phyloP scores from a whole-genome alignment of 2,888 invertebrate genomes.

The Rhagonycha lutea region DNA sequence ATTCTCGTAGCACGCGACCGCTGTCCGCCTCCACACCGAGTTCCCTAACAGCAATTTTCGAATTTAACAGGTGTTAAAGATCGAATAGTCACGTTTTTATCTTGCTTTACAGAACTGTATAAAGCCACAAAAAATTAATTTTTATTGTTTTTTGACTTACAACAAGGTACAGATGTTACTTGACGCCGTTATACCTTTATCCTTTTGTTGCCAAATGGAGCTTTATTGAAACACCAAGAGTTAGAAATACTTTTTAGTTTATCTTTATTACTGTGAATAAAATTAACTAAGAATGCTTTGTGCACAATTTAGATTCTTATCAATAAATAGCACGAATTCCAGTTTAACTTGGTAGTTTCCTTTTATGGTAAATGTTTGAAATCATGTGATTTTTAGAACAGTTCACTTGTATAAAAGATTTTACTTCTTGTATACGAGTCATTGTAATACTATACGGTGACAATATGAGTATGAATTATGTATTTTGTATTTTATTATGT shows the following conservation, averaged over 20 bases:
- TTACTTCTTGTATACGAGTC: conserved; percentile 17
- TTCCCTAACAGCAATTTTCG: conserved; percentile 21
- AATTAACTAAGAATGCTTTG: conserved; percentile 47
- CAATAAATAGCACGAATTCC: conserved; percentile 49
- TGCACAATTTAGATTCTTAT: conserved; percentile 48
- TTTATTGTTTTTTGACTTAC: background rate
- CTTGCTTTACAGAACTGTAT: background rate
- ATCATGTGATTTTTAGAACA: conserved; percentile 13
- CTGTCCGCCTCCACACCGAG: conserved; percentile 45
- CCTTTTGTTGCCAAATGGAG: conserved; percentile 13
- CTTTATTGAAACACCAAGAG: conserved; percentile 15
- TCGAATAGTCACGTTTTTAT: conserved; percentile 16
- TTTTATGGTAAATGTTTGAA: conserved; percentile 44
- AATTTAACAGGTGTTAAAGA: conserved; percentile 39
- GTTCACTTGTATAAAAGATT: conserved; percentile 9
- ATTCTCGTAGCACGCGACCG: conserved; percentile 48
- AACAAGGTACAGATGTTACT: background rate
- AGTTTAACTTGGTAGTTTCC: conserved; percentile 40
- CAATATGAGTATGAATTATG: conserved; percentile 31
- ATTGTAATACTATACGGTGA: conserved; percentile 30
- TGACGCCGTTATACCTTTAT: background rate
- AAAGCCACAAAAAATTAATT: background rate
- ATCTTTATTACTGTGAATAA: conserved; percentile 43
- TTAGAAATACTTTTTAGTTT: conserved; percentile 19
- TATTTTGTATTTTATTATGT: conserved; percentile 25